Percentiles rank a stretch among this genome's conserved stretches.
These are phyloP conservation scores for Metaphire vulgaris DNA, from an alignment of 1,140 invertebrate species.

Conservation along the genomic window DNA sequence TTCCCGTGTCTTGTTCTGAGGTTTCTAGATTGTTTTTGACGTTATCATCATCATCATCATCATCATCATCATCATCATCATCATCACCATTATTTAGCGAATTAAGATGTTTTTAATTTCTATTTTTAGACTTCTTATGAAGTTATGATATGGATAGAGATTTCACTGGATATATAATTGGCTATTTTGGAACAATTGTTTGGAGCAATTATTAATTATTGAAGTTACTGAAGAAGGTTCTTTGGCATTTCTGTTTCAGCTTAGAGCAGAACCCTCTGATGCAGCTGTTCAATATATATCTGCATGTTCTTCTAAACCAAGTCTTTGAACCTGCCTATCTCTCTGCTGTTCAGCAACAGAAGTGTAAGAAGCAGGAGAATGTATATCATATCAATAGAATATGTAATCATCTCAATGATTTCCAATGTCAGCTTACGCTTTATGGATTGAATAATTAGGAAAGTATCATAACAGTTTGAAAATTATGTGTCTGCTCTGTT, in stretches of 20 bases:
- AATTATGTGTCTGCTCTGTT: background rate
- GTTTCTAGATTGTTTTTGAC: too few species aligned
- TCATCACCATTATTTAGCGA: background rate
- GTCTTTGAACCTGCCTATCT: background rate
- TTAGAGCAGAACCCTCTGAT: constrained; percentile 19
- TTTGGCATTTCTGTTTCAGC: background rate
- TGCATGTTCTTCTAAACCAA: constrained; percentile 12
- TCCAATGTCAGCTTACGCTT: background rate
- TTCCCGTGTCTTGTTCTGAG: too few species aligned
- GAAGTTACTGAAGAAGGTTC: background rate
- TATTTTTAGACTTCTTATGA: too few species aligned
- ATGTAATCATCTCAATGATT: background rate
- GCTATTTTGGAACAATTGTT: background rate
- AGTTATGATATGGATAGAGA: too few species aligned
- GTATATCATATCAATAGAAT: background rate
- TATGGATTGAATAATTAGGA: background rate
- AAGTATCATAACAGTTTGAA: background rate
- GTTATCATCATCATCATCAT: background rate
- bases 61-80: background rate
- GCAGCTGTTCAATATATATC: constrained; percentile 21
- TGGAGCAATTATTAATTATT: background rate
- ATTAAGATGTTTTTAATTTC: too few species aligned
- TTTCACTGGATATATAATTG: background rate
- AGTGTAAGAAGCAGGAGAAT: background rate
- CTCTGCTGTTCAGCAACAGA: constrained; percentile 18